phyloP scores from a whole-genome alignment of 2,113 vertebrate genomes.

The Chloropsis hardwickii region DNA sequence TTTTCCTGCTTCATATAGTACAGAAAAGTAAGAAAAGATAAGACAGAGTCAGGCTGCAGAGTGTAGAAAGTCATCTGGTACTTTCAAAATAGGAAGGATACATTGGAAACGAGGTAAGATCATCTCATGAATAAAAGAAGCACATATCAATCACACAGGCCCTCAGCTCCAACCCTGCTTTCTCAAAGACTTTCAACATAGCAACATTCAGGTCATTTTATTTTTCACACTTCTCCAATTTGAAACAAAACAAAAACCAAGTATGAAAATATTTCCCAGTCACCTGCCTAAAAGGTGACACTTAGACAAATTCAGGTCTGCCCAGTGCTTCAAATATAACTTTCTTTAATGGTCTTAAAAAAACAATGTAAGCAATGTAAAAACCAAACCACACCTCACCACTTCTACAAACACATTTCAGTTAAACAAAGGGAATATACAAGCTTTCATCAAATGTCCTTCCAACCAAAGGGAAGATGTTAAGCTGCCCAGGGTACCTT shows the following conservation, averaged over 20 bases:
- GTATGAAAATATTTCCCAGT: neutral
- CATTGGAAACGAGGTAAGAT: neutral
- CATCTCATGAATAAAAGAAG: neutral
- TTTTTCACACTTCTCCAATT: neutral
- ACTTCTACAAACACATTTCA: neutral
- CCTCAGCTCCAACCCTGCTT: neutral
- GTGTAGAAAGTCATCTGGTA: neutral
- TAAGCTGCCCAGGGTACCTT: neutral
- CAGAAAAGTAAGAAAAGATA: neutral
- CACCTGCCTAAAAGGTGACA: neutral
- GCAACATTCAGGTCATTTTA: neutral
- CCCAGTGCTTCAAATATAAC: neutral
- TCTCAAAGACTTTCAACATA: neutral
- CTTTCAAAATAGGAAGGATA: neutral
- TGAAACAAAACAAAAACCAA: neutral
- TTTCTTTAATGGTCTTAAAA: neutral
- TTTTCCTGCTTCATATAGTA: neutral
- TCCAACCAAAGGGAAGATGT: neutral
- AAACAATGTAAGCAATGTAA: neutral
- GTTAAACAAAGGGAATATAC: neutral
- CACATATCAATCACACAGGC: neutral
- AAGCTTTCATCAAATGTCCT: neutral
- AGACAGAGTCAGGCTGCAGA: neutral
- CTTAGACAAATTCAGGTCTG: neutral
- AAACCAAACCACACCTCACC: neutral